Evolutionary conservation across 2,797 vertebrate genomes (phyloP).

Genomic region (Tamandua tetradactyla): DNA sequence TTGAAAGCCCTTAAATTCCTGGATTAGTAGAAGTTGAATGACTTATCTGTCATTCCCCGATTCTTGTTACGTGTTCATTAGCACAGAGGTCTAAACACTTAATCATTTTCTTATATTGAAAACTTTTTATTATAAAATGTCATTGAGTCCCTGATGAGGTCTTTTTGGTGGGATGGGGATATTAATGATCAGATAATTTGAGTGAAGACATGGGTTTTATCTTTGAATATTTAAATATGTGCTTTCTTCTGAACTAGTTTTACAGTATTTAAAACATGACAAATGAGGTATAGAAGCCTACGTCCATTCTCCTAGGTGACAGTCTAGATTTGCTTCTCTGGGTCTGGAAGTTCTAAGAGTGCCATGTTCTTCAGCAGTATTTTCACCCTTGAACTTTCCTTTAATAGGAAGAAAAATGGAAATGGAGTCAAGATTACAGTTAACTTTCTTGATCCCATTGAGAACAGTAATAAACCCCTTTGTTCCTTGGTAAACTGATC

Average conservation of each 20-base stretch:
- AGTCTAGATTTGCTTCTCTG: constrained; percentile 50
- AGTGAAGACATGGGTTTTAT: background rate
- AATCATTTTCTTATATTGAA: constrained; percentile 39
- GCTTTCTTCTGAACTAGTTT: background rate
- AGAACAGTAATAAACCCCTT: constrained; percentile 8
- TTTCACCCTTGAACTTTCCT: constrained; percentile 26
- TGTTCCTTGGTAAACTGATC: constrained; percentile 7
- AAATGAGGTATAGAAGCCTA: constrained; percentile 15
- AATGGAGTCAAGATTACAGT: background rate
- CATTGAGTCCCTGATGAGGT: background rate
- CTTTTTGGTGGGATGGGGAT: background rate
- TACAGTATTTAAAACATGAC: constrained; percentile 38
- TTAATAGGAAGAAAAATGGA: constrained; percentile 24
- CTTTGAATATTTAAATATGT: constrained; percentile 43
- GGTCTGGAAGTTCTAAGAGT: constrained; percentile 10
- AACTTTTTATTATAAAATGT: constrained; percentile 54
- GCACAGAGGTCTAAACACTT: background rate
- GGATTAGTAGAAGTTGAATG: constrained; percentile 26
- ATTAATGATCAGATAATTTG: constrained; percentile 43
- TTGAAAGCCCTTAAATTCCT: constrained; percentile 47
- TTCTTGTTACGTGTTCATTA: constrained; percentile 40
- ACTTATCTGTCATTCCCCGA: background rate
- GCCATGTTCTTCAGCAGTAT: background rate
- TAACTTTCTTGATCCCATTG: constrained; percentile 50
- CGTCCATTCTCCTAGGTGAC: background rate